Evolutionary conservation across 2,797 vertebrate species (phyloP).

Genomic region (Sebastes kiyomatsui): DNA sequence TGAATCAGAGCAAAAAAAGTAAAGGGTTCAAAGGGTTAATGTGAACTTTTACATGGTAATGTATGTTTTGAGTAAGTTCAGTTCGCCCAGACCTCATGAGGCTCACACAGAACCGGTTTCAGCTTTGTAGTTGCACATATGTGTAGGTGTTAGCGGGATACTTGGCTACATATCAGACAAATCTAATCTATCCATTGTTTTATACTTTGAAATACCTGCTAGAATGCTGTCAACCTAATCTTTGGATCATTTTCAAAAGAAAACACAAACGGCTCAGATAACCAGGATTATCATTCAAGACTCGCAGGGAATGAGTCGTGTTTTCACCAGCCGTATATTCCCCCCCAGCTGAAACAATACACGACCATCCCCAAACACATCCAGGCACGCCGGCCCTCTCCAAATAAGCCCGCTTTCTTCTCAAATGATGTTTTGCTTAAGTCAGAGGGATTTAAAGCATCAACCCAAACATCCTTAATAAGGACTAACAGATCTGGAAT

Average conservation of each 20-base stretch:
- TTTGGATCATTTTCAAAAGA: not conserved
- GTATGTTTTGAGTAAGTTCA: not conserved
- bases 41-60: no score
- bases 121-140: not conserved
- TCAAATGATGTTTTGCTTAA: conserved; percentile 55
- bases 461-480: conserved; percentile 61
- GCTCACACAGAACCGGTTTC: not conserved
- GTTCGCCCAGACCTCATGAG: not conserved
- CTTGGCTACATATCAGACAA: not conserved
- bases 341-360: conserved; percentile 79
- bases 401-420: conserved; percentile 51
- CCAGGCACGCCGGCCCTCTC: conserved; percentile 28
- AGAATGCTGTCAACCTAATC: not conserved
- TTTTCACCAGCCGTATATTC: conserved; percentile 49
- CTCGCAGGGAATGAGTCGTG: conserved; percentile 40
- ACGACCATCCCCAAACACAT: conserved; percentile 38
- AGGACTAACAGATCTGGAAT: conserved; percentile 46
- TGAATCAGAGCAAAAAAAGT: not conserved
- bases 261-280: conserved; percentile 13
- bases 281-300: conserved; percentile 27
- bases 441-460: conserved; percentile 45
- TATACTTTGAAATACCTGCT: not conserved
- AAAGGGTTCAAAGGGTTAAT: no score
- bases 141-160: not conserved
- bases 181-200: not conserved